Evolutionary conservation across 2,888 invertebrate species (phyloP).

Genomic region (Halocaridina rubra): DNA sequence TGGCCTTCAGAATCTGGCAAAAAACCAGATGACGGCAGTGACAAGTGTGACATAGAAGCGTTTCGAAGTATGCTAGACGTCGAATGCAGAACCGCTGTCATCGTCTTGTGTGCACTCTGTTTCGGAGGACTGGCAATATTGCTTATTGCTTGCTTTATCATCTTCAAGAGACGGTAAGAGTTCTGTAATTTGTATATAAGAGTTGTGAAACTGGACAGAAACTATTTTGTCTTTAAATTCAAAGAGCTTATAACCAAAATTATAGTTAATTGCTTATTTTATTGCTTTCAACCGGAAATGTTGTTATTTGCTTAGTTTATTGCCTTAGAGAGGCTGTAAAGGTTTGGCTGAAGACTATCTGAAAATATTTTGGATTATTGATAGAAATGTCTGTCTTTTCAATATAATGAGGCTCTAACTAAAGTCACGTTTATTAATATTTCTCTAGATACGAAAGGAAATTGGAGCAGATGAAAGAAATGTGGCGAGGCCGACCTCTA

Average conservation of each 20-base stretch:
- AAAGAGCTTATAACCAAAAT: too few relatives aligned
- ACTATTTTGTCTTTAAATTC: too few relatives aligned
- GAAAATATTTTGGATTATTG: too few relatives aligned
- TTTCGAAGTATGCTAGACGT: slow-evolving; percentile 78
- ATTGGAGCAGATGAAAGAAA: slow-evolving; percentile 64
- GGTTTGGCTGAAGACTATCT: too few relatives aligned
- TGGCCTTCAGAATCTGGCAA: slow-evolving; percentile 77
- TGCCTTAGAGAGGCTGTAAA: too few relatives aligned
- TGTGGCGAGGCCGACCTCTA: slow-evolving; percentile 67
- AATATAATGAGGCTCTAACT: too few relatives aligned
- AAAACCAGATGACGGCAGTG: slow-evolving; percentile 78
- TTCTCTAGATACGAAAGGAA: slow-evolving; percentile 49
- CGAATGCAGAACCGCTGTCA: slow-evolving; percentile 80
- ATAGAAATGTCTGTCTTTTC: too few relatives aligned
- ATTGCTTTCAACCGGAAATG: too few relatives aligned
- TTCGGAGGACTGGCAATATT: slow-evolving; percentile 72
- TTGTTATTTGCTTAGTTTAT: too few relatives aligned
- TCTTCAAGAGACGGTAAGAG: slow-evolving; percentile 69
- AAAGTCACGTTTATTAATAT: not conserved
- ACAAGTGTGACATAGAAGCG: slow-evolving; percentile 77
- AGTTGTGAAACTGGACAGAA: not conserved
- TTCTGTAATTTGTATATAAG: not conserved
- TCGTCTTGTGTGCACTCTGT: slow-evolving; percentile 73
- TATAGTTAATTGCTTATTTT: too few relatives aligned
- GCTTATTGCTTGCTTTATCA: slow-evolving; percentile 73